Evolutionary conservation across 1,140 invertebrate species (phyloP).

Genomic region (Drosophila watanabei): DNA sequence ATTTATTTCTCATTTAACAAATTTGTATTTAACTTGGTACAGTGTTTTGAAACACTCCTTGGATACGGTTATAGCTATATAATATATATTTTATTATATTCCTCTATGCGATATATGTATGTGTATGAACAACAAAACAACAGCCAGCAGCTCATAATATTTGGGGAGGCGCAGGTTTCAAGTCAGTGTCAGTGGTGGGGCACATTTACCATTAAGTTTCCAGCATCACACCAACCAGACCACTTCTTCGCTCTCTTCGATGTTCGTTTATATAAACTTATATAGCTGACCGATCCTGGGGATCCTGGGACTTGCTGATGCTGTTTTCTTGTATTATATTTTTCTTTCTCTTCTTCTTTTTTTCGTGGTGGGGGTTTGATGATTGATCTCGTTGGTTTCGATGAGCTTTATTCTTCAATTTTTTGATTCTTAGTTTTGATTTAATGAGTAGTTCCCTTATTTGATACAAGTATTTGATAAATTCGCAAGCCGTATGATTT

Average conservation of each 20-base stretch:
- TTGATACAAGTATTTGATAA: slow-evolving; percentile 28
- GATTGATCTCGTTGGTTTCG: slow-evolving; percentile 44
- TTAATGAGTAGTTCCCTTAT: slow-evolving; percentile 35
- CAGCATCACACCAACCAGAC: slow-evolving; percentile 47
- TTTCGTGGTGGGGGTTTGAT: slow-evolving; percentile 33
- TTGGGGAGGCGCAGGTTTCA: slow-evolving; percentile 60
- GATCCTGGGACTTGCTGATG: slow-evolving; percentile 26
- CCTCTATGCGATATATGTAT: slow-evolving; percentile 22
- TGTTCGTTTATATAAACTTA: slow-evolving; percentile 17
- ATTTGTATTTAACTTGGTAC: background rate
- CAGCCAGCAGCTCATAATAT: slow-evolving; percentile 72
- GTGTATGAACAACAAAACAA: slow-evolving; percentile 69
- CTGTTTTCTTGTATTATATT: slow-evolving; percentile 19
- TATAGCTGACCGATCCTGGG: slow-evolving; percentile 27
- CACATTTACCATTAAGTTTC: slow-evolving; percentile 68
- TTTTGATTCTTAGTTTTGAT: slow-evolving; percentile 47
- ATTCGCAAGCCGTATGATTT: slow-evolving; percentile 35
- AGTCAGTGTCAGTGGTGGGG: slow-evolving; percentile 56
- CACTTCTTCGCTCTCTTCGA: slow-evolving; percentile 30
- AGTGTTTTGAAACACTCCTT: slow-evolving; percentile 65
- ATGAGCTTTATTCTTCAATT: slow-evolving; percentile 5
- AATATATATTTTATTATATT: slow-evolving; percentile 55
- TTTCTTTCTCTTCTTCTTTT: background rate
- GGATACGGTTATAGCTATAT: slow-evolving; percentile 45
- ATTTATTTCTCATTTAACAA: background rate